These are phyloP conservation scores for Drosophila nebulosa DNA, from an alignment of 1,140 invertebrate species.

Conservation along the genomic window DNA sequence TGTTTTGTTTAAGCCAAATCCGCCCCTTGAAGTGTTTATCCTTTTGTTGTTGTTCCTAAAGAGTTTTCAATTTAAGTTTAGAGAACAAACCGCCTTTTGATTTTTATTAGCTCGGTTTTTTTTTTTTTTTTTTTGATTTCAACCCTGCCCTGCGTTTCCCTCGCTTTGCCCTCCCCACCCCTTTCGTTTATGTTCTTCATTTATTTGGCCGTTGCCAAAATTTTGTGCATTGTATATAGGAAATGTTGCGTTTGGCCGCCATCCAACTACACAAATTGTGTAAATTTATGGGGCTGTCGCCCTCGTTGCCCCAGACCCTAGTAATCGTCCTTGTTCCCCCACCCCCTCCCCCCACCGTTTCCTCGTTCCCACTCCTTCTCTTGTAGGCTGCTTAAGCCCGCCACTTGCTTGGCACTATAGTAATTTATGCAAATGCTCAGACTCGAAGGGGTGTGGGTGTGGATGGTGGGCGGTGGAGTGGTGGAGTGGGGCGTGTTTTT, in stretches of 20 bases:
- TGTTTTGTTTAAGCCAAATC: constrained; percentile 65
- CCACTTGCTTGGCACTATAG: constrained; percentile 27
- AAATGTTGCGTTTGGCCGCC: constrained; percentile 33
- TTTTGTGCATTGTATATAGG: constrained; percentile 28
- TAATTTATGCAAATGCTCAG: constrained; percentile 68
- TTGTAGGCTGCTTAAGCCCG: background rate
- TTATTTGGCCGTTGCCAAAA: constrained; percentile 34
- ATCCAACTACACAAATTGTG: constrained; percentile 17
- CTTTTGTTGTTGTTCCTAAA: constrained; percentile 55
- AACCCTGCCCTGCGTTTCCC: background rate
- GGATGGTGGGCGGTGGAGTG: background rate
- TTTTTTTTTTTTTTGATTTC: background rate
- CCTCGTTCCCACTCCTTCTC: too few species aligned
- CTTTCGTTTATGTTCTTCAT: background rate
- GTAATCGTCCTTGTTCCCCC: background rate
- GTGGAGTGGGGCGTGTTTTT: too few species aligned
- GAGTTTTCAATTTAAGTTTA: constrained; percentile 79
- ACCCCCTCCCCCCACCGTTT: too few species aligned
- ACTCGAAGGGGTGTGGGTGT: constrained; percentile 2
- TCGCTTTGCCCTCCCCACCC: too few species aligned
- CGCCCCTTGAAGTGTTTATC: constrained; percentile 77
- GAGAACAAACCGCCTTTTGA: constrained; percentile 79
- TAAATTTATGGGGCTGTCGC: constrained; percentile 51
- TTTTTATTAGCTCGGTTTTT: constrained; percentile 60
- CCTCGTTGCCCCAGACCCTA: constrained; percentile 29